phyloP scores from a whole-genome alignment of 1,140 invertebrate genomes.

The Papilio aristodemus region DNA sequence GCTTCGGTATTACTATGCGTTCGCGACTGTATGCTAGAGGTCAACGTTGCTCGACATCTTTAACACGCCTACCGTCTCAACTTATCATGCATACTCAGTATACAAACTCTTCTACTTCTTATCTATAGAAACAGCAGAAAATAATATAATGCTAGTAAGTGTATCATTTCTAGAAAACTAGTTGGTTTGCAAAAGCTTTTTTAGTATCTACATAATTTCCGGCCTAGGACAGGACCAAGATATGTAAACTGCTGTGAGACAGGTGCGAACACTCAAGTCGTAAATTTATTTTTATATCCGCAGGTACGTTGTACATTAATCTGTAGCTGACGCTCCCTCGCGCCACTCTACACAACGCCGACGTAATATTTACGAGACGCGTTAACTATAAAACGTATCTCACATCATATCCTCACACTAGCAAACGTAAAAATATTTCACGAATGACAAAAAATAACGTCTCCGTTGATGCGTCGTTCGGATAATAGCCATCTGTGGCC shows the following conservation, averaged over 20 bases:
- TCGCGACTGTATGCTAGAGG: no score
- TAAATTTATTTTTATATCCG: slow-evolving; percentile 14
- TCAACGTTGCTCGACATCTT: no score
- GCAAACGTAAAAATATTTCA: slow-evolving; percentile 14
- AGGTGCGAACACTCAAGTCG: slow-evolving; percentile 14
- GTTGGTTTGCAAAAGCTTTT: neutral
- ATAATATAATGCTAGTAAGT: no score
- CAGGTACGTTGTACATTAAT: neutral
- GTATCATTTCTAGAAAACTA: no score
- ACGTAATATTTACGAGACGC: slow-evolving; percentile 18
- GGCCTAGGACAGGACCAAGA: neutral
- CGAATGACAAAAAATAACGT: slow-evolving; percentile 16
- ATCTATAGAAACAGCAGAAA: no score
- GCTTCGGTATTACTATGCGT: no score
- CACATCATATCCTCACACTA: neutral
- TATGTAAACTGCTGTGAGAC: neutral
- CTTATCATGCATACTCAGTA: no score
- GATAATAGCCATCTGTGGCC: slow-evolving; percentile 3
- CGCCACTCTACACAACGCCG: neutral
- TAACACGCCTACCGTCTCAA: no score
- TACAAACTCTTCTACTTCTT: no score
- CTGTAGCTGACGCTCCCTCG: neutral
- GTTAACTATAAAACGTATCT: slow-evolving; percentile 22
- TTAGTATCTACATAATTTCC: neutral
- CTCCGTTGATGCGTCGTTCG: slow-evolving; percentile 13